Base-by-base conservation (phyloP, 2,113 vertebrate genomes). In the Pica pica region DNA sequence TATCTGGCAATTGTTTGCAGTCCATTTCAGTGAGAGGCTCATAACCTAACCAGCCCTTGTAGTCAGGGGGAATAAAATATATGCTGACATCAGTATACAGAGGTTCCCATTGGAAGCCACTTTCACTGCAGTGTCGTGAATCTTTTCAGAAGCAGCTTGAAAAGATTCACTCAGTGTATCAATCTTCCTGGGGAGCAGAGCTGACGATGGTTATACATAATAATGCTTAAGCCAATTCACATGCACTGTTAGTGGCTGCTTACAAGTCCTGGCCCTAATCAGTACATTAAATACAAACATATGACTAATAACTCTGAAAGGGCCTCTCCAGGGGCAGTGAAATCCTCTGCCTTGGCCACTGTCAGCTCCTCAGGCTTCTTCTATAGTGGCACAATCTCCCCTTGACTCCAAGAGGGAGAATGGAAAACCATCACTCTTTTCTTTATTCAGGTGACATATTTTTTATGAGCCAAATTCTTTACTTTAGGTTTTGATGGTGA, bases 101-200 rank as follows among this genome's bases (percentile, higher is more conserved):
- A 94, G 88, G 93, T 93, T 95, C 93, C 95, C 90, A 83, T 75
- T 96, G 95, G 95, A 97, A 97, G 95, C 74, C 70, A 82, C 93
- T 97, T 95, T 89, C 84, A 87, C 94, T 92, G 96, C 97, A 95
- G 94, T 68, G 63, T 89, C 39, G 35, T 96, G 95, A 96, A 97
- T 97, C 96, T 97, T 96, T 97, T 92, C 90, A 91, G 93, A 94
- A 96, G 73, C 95, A 96, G 96, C 94, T 95, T 96, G 97, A 94
- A 91, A 97, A 95, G 95, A 96, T 92, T 95, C 94, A 83, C 92
- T 93, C 87, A 75, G 78, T 85, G 81, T 88, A 96, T 96, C 96
- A 94, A 42, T 97, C 93, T 95, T 97, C 69, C 90, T 30, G 78
- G 91, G 90, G 59, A 95, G 86, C 87, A 79, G 68, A 83, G 95